Conservation (phyloP, 1,140 invertebrate genomes). For the Lutraria rhynchaena region DNA sequence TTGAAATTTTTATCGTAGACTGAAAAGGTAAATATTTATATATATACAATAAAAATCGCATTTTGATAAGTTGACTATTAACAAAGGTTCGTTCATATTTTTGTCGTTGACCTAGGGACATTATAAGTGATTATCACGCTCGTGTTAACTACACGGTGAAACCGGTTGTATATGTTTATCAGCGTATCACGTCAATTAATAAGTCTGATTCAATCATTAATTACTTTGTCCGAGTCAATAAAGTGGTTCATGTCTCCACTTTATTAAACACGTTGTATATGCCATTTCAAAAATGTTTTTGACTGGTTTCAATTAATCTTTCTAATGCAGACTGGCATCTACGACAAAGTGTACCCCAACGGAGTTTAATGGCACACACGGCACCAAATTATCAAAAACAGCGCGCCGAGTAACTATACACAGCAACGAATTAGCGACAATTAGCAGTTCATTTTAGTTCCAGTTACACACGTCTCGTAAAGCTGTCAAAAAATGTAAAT, state of each 20-base stretch:
- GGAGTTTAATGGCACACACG: background rate
- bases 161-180: conserved; percentile 13
- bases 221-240: conserved; percentile 8
- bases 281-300: conserved; percentile 5
- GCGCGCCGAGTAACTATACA: background rate
- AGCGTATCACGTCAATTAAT: conserved; percentile 5
- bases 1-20: too few relatives aligned
- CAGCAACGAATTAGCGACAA: conserved; percentile 12
- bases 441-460: background rate
- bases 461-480: background rate
- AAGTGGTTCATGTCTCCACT: conserved; percentile 16
- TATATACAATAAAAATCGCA: too few relatives aligned
- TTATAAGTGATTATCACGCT: conserved; percentile 15
- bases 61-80: too few relatives aligned
- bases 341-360: background rate
- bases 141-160: conserved; percentile 13
- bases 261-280: background rate
- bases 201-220: conserved; percentile 12
- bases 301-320: conserved; percentile 4
- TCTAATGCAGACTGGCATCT: conserved; percentile 14
- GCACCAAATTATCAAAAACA: background rate
- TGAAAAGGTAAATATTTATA: too few relatives aligned
- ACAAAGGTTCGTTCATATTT: too few relatives aligned
- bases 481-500: conserved; percentile 3
- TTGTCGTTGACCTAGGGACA: background rate